Evolutionary conservation across 2,113 vertebrate species (phyloP).

Genomic region (Chlorodrepanis virens): DNA sequence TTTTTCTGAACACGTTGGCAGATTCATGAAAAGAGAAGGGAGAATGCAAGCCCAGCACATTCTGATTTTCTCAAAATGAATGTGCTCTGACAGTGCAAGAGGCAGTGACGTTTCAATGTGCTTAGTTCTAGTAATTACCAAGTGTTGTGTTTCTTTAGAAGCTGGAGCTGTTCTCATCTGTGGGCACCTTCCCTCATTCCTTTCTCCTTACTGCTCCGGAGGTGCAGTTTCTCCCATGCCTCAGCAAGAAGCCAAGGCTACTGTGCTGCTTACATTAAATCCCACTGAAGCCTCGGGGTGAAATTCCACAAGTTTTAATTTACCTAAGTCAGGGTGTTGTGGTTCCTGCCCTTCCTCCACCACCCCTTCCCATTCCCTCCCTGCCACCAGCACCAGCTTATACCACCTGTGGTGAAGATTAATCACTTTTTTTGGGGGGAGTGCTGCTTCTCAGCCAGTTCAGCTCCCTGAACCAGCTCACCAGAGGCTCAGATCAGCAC

Average conservation of each 20-base stretch:
- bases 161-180: not conserved
- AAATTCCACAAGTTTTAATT: slow-evolving; percentile 54
- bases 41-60: slow-evolving; percentile 50
- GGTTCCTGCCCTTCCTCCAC: slow-evolving; percentile 49
- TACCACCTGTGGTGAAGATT: not conserved
- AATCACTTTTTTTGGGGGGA: not conserved
- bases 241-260: not conserved
- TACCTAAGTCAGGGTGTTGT: slow-evolving; percentile 2
- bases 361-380: not conserved
- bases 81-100: not conserved
- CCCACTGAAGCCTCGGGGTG: slow-evolving; percentile 1
- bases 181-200: slow-evolving; percentile 54
- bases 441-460: not conserved
- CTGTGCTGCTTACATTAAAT: not conserved
- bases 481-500: not conserved
- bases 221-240: slow-evolving; percentile 23
- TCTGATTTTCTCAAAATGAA: slow-evolving; percentile 31
- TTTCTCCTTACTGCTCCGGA: slow-evolving; percentile 18
- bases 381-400: not conserved
- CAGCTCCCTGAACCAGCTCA: slow-evolving; percentile 19
- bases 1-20: slow-evolving; percentile 6
- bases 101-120: not conserved
- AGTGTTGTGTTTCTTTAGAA: slow-evolving; percentile 24
- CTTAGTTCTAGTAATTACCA: slow-evolving; percentile 21
- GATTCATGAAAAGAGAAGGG: not conserved